A percentile compares a stretch with the other conserved stretches of the same genome.
phyloP scores from a whole-genome alignment of 1,140 invertebrate species.

The Cherax quadricarinatus region DNA sequence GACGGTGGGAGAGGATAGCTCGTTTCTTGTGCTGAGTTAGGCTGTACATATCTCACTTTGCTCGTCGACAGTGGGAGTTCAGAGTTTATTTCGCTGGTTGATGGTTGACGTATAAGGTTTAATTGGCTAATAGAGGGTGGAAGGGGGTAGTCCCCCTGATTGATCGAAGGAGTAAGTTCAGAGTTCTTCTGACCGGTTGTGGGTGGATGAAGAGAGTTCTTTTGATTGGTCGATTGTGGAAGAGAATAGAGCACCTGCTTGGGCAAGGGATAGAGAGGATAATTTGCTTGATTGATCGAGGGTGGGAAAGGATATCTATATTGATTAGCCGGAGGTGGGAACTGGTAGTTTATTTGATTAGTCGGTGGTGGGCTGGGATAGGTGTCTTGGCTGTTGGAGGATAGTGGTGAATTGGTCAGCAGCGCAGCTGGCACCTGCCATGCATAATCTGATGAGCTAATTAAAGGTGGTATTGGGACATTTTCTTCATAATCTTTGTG shows the following conservation, averaged over 20 bases:
- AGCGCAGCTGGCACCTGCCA: neutral
- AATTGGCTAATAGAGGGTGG: neutral
- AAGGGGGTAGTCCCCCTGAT: neutral
- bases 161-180: neutral
- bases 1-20: neutral
- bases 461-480: neutral
- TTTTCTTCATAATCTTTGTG: neutral
- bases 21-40: too few species aligned
- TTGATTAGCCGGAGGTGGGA: neutral
- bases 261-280: neutral
- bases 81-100: neutral
- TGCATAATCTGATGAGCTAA: neutral
- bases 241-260: neutral
- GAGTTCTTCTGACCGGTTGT: neutral
- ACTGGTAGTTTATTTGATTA: neutral
- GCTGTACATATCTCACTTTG: too few species aligned
- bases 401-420: neutral
- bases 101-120: neutral
- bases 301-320: neutral
- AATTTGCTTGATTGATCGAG: neutral
- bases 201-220: neutral
- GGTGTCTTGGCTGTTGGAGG: neutral
- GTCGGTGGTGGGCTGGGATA: neutral
- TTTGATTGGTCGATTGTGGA: neutral
- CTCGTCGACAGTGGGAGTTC: too few species aligned